phyloP scores from a whole-genome alignment of 2,797 vertebrate species.

The Acipenser ruthenus region DNA sequence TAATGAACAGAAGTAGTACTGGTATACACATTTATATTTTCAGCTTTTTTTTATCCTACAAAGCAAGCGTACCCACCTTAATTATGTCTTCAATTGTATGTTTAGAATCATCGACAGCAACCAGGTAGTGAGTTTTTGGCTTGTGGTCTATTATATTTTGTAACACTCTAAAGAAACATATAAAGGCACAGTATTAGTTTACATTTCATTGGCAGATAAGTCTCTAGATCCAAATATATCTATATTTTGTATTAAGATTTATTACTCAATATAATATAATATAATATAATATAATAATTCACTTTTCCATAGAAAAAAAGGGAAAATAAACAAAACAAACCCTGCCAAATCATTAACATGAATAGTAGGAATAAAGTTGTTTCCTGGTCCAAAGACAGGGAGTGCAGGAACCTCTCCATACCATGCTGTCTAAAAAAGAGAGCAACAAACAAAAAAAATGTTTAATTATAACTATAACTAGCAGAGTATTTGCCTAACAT shows the following conservation, averaged over 20 bases:
- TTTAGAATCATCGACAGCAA: slow-evolving; percentile 74
- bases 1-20: no score
- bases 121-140: slow-evolving; percentile 64
- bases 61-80: slow-evolving; percentile 52
- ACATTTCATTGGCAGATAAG: no score
- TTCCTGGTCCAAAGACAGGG: slow-evolving; percentile 76
- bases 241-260: not conserved
- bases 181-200: not conserved
- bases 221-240: not conserved
- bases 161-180: slow-evolving; percentile 52
- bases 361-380: slow-evolving; percentile 75
- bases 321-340: slow-evolving; percentile 41
- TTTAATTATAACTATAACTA: no score
- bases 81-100: slow-evolving; percentile 67
- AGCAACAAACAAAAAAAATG: slow-evolving; percentile 22
- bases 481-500: no score
- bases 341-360: slow-evolving; percentile 78
- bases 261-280: no score
- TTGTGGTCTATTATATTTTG: slow-evolving; percentile 70
- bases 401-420: slow-evolving; percentile 56
- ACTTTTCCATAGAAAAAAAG: not conserved
- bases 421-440: slow-evolving; percentile 66
- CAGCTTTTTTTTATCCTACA: no score
- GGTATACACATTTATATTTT: no score
- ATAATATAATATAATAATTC: no score